Percentiles rank a stretch among this genome's conserved stretches.
These are phyloP conservation scores for Coelopa pilipes DNA, from an alignment of 2,888 invertebrate genomes.

Conservation along the genomic window DNA sequence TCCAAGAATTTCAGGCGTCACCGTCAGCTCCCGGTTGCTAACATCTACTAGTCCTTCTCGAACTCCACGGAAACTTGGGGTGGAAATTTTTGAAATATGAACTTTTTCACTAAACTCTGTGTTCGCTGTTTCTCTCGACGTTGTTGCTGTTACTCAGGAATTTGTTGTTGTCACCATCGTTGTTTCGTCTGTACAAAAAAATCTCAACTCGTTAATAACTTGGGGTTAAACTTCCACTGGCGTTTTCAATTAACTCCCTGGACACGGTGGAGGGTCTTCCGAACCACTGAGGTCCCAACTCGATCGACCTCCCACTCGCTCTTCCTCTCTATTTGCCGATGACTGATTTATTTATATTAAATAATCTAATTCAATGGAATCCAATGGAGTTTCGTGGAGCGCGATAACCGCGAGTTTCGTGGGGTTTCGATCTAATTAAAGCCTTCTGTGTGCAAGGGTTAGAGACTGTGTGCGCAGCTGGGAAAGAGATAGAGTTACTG, in stretches of 20 bases:
- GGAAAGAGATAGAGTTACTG: not conserved
- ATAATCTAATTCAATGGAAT: too few relatives aligned
- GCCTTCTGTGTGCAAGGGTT: not conserved
- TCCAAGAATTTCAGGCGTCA: not conserved
- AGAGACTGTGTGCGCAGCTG: not conserved
- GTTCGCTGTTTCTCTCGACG: too few relatives aligned
- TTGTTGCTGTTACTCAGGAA: not conserved
- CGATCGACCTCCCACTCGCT: not conserved
- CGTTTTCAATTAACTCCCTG: not conserved
- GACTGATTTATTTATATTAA: too few relatives aligned
- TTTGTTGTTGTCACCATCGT: not conserved
- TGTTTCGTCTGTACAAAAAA: constrained; percentile 10
- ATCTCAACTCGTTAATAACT: constrained; percentile 48
- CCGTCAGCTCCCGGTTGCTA: not conserved
- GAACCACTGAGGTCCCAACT: too few relatives aligned
- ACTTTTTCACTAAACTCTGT: constrained; percentile 52
- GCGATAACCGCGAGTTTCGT: not conserved
- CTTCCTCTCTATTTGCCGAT: not conserved
- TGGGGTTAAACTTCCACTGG: constrained; percentile 48
- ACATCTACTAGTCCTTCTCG: too few relatives aligned
- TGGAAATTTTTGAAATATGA: constrained; percentile 57
- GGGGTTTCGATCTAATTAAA: not conserved
- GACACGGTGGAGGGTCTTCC: constrained; percentile 10
- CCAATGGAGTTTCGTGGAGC: too few relatives aligned
- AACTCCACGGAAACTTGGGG: not conserved